phyloP scores from a whole-genome alignment of 2,888 invertebrate species.

The Furcula furcula region DNA sequence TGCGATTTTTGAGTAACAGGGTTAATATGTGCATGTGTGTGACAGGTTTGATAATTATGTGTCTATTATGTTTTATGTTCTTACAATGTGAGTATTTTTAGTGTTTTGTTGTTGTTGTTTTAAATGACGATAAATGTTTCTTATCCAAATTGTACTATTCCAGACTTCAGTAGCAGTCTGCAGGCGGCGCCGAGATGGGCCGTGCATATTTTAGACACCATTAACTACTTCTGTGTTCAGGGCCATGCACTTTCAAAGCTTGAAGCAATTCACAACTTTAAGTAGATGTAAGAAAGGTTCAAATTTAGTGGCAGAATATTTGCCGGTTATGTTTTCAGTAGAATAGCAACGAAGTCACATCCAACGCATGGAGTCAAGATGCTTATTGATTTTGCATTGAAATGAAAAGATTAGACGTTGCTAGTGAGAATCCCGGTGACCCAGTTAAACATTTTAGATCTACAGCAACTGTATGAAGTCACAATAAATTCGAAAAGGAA shows the following conservation, averaged over 20 bases:
- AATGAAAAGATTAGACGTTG: not conserved
- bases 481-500: no score
- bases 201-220: conserved; percentile 37
- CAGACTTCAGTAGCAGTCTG: not conserved
- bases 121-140: no score
- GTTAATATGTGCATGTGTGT: no score
- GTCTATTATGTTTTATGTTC: no score
- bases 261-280: not conserved
- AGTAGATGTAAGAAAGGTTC: not conserved
- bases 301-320: not conserved
- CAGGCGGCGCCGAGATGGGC: conserved; percentile 11
- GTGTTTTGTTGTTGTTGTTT: no score
- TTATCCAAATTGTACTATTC: not conserved
- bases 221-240: conserved; percentile 18
- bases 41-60: no score
- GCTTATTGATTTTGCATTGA: not conserved
- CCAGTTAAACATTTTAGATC: no score
- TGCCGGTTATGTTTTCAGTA: not conserved
- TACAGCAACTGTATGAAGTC: no score
- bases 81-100: no score
- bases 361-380: not conserved
- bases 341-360: not conserved
- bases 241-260: not conserved
- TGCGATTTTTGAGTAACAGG: no score
- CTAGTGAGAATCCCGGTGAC: not conserved